Percentiles rank a stretch among this genome's conserved stretches.
Conservation (phyloP, 2,888 invertebrate genomes). For the Sympetrum striolatum region DNA sequence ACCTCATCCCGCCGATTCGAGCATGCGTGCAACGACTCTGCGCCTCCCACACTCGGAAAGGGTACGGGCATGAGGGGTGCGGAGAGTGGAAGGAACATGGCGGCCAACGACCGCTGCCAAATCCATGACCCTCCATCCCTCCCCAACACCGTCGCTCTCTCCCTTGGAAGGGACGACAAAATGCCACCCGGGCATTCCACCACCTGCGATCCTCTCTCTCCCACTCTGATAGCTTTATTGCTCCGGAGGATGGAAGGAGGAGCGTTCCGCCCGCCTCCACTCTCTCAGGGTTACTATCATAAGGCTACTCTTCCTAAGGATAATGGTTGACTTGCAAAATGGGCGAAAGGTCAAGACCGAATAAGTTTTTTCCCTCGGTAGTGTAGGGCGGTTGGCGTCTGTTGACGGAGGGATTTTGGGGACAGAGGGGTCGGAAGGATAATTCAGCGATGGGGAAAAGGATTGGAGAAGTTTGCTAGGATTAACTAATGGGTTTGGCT, state of each 20-base stretch:
- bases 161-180: slow-evolving; percentile 1
- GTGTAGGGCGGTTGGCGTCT: not conserved
- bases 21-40: slow-evolving; percentile 11
- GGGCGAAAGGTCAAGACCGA: slow-evolving; percentile 32
- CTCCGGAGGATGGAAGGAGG: not conserved
- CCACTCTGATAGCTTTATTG: slow-evolving; percentile 26
- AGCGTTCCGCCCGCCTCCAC: not conserved
- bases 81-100: not conserved
- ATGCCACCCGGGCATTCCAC: slow-evolving; percentile 27
- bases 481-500: too few species aligned
- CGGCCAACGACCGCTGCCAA: slow-evolving; percentile 17
- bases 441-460: not conserved
- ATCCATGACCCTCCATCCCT: not conserved
- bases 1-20: not conserved
- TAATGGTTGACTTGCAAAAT: slow-evolving; percentile 31
- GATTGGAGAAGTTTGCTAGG: too few species aligned
- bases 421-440: not conserved
- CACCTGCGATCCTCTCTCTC: not conserved
- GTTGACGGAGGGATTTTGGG: slow-evolving; percentile 6
- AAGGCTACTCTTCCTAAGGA: not conserved
- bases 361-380: not conserved
- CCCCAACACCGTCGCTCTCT: not conserved
- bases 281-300: not conserved
- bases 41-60: not conserved
- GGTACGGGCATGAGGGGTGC: not conserved